A percentile compares a stretch with the other conserved stretches of the same genome.
These are phyloP conservation scores for Colletes collaris DNA, from an alignment of 2,888 invertebrate genomes.

Conservation along the genomic window DNA sequence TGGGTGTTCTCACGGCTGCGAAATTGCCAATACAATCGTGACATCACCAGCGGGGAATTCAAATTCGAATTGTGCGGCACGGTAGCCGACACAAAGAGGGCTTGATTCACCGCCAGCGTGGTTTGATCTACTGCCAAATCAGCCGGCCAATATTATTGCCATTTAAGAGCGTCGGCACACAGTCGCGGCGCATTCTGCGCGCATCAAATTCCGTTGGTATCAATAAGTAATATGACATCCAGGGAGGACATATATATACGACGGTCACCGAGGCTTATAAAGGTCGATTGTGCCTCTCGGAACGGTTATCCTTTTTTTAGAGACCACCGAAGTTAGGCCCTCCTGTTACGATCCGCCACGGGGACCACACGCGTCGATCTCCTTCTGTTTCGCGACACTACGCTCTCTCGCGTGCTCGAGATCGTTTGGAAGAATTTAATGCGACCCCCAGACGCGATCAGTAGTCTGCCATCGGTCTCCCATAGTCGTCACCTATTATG, in stretches of 20 bases:
- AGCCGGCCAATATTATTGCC: slow-evolving; percentile 60
- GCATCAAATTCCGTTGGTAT: slow-evolving; percentile 64
- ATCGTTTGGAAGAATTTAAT: not conserved
- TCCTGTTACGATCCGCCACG: not conserved
- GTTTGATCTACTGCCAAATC: slow-evolving; percentile 67
- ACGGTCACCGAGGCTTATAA: slow-evolving; percentile 51
- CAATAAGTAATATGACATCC: slow-evolving; percentile 74
- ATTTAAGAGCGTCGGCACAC: slow-evolving; percentile 61
- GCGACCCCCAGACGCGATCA: not conserved
- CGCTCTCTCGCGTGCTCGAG: not conserved
- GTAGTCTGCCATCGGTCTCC: not conserved
- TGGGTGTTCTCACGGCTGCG: slow-evolving; percentile 63
- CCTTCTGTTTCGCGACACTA: not conserved
- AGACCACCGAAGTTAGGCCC: slow-evolving; percentile 42
- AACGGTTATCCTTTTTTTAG: slow-evolving; percentile 48
- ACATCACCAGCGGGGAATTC: slow-evolving; percentile 64
- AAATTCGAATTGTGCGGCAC: slow-evolving; percentile 60
- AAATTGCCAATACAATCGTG: slow-evolving; percentile 64
- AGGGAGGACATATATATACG: slow-evolving; percentile 63
- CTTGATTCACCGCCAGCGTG: slow-evolving; percentile 58
- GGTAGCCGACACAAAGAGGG: slow-evolving; percentile 36
- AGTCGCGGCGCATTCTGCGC: slow-evolving; percentile 47
- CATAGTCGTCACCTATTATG: not conserved
- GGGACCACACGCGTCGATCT: slow-evolving; percentile 33
- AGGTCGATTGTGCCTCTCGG: slow-evolving; percentile 62